Evolutionary conservation across 1,140 invertebrate species (phyloP).

Genomic region (Musca domestica): DNA sequence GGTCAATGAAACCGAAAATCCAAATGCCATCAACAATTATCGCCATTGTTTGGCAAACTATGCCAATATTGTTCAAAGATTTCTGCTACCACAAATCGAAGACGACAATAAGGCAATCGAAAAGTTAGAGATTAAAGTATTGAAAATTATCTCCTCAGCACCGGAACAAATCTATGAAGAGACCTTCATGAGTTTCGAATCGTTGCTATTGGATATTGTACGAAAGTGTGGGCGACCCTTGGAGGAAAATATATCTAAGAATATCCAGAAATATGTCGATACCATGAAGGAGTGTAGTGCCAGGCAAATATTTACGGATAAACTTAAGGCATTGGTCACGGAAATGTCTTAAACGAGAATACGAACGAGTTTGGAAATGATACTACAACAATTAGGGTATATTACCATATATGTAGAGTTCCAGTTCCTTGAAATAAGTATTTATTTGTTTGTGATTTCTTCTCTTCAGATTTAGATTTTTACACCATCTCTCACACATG

Average conservation of each 20-base stretch:
- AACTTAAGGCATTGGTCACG: conserved; percentile 25
- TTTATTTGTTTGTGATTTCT: too few species aligned
- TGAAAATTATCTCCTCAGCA: conserved; percentile 26
- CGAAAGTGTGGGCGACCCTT: conserved; percentile 20
- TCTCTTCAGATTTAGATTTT: not conserved
- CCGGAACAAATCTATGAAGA: conserved; percentile 29
- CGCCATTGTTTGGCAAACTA: conserved; percentile 23
- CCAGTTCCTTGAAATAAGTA: too few species aligned
- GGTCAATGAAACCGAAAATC: conserved; percentile 27
- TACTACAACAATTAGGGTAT: not conserved
- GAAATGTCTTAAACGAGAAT: conserved; percentile 8
- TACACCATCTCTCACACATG: not conserved
- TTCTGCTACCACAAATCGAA: conserved; percentile 19
- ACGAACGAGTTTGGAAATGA: not conserved
- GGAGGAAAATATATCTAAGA: conserved; percentile 12
- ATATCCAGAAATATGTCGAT: conserved; percentile 17
- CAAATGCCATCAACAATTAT: conserved; percentile 28
- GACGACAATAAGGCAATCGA: conserved; percentile 22
- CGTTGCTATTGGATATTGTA: conserved; percentile 25
- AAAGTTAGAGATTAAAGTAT: conserved; percentile 27
- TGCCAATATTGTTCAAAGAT: conserved; percentile 26
- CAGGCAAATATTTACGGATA: conserved; percentile 28
- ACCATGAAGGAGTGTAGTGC: conserved; percentile 28
- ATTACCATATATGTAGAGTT: too few species aligned
- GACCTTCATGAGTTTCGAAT: conserved; percentile 24